phyloP scores from a whole-genome alignment of 64 coral and sea anemone genomes.

The Actinia equina region DNA sequence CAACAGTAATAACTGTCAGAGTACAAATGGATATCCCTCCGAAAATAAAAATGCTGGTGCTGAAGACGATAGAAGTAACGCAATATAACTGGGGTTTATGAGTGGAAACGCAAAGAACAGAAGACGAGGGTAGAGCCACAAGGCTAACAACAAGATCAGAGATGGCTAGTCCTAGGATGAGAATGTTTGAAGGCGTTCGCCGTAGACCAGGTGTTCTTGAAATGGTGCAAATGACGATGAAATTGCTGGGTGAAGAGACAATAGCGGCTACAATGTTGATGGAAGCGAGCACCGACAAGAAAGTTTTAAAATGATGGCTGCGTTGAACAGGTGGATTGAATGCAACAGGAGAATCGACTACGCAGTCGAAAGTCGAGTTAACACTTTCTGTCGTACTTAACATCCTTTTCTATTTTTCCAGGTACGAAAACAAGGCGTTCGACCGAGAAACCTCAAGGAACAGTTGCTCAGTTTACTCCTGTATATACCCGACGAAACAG shows the following conservation, averaged over 20 bases:
- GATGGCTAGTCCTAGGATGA: conserved; percentile 27
- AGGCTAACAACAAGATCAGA: conserved; percentile 18
- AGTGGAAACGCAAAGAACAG: not conserved
- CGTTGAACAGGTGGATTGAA: not conserved
- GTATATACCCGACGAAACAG: too few species aligned
- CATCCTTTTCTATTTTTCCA: too few species aligned
- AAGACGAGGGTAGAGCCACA: not conserved
- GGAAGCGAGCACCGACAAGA: not conserved
- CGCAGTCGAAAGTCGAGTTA: too few species aligned
- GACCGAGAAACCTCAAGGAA: too few species aligned
- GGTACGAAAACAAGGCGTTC: too few species aligned
- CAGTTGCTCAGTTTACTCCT: too few species aligned
- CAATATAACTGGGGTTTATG: not conserved
- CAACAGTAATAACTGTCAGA: not conserved
- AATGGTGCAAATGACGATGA: conserved; percentile 15
- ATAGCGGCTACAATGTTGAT: not conserved
- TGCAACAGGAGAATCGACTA: too few species aligned
- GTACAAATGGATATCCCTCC: not conserved
- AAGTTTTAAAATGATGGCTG: not conserved
- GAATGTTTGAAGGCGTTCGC: conserved; percentile 11
- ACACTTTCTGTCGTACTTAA: too few species aligned
- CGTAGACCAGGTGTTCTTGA: not conserved
- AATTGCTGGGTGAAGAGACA: not conserved
- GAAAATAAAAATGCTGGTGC: not conserved
- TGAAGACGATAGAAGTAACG: too few species aligned